A percentile compares a stretch with the other conserved stretches of the same genome.
phyloP scores from a whole-genome alignment of 2,797 vertebrate species.

The Emys orbicularis region DNA sequence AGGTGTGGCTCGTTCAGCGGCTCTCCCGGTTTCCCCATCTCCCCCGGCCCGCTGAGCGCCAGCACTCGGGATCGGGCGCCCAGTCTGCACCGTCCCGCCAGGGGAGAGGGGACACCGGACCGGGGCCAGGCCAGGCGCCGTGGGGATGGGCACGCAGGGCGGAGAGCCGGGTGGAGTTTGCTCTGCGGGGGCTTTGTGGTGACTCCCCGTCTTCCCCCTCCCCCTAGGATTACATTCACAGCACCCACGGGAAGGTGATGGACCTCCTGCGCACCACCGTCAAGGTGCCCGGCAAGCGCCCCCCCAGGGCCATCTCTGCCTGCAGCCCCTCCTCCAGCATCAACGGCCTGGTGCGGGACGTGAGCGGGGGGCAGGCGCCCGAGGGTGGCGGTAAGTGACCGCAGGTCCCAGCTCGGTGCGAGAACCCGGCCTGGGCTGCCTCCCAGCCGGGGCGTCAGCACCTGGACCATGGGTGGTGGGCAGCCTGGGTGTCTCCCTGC shows the following conservation, averaged over 20 bases:
- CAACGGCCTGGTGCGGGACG: constrained; percentile 91
- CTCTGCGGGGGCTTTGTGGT: background rate
- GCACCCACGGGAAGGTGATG: constrained; percentile 94
- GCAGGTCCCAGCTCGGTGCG: background rate
- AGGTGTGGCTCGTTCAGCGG: no score
- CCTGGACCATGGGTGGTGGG: no score
- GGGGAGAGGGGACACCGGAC: background rate
- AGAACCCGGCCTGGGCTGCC: no score
- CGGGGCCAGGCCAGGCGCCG: background rate
- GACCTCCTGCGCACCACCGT: constrained; percentile 95
- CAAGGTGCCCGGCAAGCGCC: constrained; percentile 96
- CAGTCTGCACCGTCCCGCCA: background rate
- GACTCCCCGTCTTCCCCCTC: background rate
- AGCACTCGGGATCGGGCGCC: background rate
- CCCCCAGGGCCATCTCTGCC: constrained; percentile 91
- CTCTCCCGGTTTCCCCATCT: background rate
- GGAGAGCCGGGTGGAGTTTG: background rate
- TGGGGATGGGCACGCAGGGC: background rate
- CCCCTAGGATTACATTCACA: constrained; percentile 92
- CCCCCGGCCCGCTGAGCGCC: background rate
- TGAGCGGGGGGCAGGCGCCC: constrained; percentile 73
- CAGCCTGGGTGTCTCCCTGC: no score
- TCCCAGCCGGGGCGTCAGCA: no score
- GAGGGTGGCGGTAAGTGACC: constrained; percentile 78
- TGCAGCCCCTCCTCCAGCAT: constrained; percentile 87